Base-by-base conservation (phyloP, 2,113 vertebrate species). In the Gallinago media region DNA sequence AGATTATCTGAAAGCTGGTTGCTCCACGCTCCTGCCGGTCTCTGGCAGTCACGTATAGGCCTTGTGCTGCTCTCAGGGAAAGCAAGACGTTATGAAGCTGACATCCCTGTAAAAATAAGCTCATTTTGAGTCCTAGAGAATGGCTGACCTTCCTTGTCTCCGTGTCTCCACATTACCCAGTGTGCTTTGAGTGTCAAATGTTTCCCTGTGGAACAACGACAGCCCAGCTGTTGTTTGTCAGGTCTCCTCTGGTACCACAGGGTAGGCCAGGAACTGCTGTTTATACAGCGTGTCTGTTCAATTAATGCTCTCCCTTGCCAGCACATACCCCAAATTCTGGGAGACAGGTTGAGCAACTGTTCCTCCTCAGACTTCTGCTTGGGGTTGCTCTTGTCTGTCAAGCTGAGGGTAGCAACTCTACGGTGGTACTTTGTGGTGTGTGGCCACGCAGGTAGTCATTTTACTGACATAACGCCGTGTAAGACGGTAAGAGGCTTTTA, bases 191-290 rank as follows among this genome's bases (percentile, higher is more conserved):
- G 52, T 78, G 85, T 88, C 11, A 84, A 87, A 22, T 20, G 26
- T 36, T 94, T 87, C 54, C 11, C 13, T 88, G 87, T 89, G 81
- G 62, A 83, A 6, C 61, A 89, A 1, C 61, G n/a, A 61, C 7
- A 7, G 87, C 58, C 75, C 89, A 94, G 93, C 85, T 94, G 93
- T 81, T 89, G 49, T 82, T 85, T 67, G 80, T 91, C 68, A 52
- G 11, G 62, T 46, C 65, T 79, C 44, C 74, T 77, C 85, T 87
- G 95, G 56, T 72, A 61, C 38, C 81, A 75, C 77, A 56, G 84
- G 73, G 6, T 61, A 68, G 94, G 56, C 84, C 71, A 61, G 61
- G 47, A 17, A 19, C 31, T 84, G 79, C 86, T 96, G 75, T 96
- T 97, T 94, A 89, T 96, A 67, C 6, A 89, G 76, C 91, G 56